A percentile compares a stretch with the other conserved stretches of the same genome.
phyloP scores from a whole-genome alignment of 2,113 vertebrate species.

The Amblyornis subalaris region DNA sequence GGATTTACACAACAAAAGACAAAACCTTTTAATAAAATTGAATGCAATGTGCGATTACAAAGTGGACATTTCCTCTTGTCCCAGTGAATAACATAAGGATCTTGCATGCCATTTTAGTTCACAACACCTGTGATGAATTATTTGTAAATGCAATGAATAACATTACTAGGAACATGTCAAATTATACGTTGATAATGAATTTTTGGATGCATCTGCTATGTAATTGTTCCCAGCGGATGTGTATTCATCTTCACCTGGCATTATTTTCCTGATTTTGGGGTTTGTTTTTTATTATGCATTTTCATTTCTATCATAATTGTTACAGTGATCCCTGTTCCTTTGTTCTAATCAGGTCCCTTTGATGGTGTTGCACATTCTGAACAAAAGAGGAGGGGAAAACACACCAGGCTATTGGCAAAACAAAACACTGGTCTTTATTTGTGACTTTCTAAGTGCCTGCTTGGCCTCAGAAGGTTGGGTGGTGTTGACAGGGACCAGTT shows the following conservation, averaged over 20 bases:
- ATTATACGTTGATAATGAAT: slow-evolving; percentile 65
- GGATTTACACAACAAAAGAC: slow-evolving; percentile 38
- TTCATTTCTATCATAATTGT: slow-evolving; percentile 83
- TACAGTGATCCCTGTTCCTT: slow-evolving; percentile 57
- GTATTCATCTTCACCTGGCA: slow-evolving; percentile 58
- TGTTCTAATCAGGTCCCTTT: slow-evolving; percentile 70
- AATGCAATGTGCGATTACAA: slow-evolving; percentile 32
- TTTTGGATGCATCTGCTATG: slow-evolving; percentile 57
- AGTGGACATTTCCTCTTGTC: slow-evolving; percentile 52
- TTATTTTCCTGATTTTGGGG: slow-evolving; percentile 72
- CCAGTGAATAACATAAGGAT: slow-evolving; percentile 27
- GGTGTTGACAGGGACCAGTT: slow-evolving; percentile 82
- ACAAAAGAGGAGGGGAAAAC: slow-evolving; percentile 58
- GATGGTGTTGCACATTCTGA: slow-evolving; percentile 57
- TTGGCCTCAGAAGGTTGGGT: slow-evolving; percentile 72
- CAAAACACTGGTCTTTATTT: slow-evolving; percentile 74
- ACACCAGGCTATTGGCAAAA: slow-evolving; percentile 71
- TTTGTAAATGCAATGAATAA: slow-evolving; percentile 68
- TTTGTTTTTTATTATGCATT: slow-evolving; percentile 66
- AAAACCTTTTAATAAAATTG: slow-evolving; percentile 36
- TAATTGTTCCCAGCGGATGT: slow-evolving; percentile 52
- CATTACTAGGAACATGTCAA: slow-evolving; percentile 65
- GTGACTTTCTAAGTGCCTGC: slow-evolving; percentile 71
- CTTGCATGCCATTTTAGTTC: slow-evolving; percentile 43
- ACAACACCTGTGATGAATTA: slow-evolving; percentile 64